phyloP scores from a whole-genome alignment of 2,113 vertebrate species.

The Oreochromis tanganicae region DNA sequence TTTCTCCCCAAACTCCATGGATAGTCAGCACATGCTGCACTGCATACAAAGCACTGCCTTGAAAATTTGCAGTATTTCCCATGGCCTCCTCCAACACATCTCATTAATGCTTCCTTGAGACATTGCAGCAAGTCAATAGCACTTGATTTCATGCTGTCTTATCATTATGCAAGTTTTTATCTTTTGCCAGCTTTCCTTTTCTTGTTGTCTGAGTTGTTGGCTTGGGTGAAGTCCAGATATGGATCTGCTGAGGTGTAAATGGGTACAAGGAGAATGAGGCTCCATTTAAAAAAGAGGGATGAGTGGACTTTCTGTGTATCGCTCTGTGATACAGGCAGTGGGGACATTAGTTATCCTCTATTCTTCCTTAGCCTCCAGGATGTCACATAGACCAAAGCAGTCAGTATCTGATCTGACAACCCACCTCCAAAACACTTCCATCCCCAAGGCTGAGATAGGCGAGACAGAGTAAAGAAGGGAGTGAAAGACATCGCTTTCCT shows the following conservation, averaged over 20 bases:
- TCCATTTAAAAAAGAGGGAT: conserved; percentile 35
- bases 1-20: background rate
- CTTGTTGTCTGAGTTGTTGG: conserved; percentile 25
- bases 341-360: conserved; percentile 50
- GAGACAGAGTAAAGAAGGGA: conserved; percentile 31
- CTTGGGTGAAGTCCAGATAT: conserved; percentile 56
- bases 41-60: conserved; percentile 41
- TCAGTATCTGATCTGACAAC: conserved; percentile 63
- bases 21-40: conserved; percentile 5
- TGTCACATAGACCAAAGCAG: conserved; percentile 56
- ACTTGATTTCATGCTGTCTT: conserved; percentile 44
- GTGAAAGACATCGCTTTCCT: conserved; percentile 8
- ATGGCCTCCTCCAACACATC: conserved; percentile 23
- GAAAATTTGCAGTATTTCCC: conserved; percentile 46
- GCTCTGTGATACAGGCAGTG: conserved; percentile 29
- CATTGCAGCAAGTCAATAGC: conserved; percentile 46
- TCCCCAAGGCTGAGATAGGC: conserved; percentile 41
- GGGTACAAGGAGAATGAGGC: conserved; percentile 21
- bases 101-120: conserved; percentile 34
- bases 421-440: conserved; percentile 59
- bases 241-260: conserved; percentile 61
- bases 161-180: conserved; percentile 46
- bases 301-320: conserved; percentile 34
- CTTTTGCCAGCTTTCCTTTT: conserved; percentile 16
- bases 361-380: conserved; percentile 40